Conservation (phyloP, 2,888 invertebrate genomes). For the Platycheirus albimanus region DNA sequence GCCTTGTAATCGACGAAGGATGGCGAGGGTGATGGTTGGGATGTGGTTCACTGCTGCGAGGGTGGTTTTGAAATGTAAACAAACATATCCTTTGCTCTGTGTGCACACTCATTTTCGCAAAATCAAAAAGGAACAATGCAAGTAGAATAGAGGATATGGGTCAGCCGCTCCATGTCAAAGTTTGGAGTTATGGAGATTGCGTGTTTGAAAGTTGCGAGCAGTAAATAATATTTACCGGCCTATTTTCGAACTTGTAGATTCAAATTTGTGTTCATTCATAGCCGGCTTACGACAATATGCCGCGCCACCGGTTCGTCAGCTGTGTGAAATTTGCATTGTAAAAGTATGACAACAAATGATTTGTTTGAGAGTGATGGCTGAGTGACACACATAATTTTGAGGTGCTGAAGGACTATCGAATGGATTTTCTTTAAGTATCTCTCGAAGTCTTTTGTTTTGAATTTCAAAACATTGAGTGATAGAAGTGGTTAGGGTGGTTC, state of each 20-base stretch:
- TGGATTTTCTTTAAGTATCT: too few relatives aligned
- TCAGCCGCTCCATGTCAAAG: conserved; percentile 1
- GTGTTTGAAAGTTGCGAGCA: conserved; percentile 36
- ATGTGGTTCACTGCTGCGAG: conserved; percentile 2
- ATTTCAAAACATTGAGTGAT: too few relatives aligned
- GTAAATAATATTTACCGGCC: conserved; percentile 37
- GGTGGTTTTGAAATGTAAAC: conserved; percentile 55
- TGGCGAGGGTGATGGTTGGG: conserved; percentile 2
- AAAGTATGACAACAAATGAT: not conserved
- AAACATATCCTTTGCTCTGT: conserved; percentile 40
- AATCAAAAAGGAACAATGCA: not conserved
- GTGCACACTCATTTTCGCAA: conserved; percentile 49
- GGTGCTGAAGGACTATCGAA: not conserved
- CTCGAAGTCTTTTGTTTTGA: too few relatives aligned
- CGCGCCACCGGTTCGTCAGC: conserved; percentile 13
- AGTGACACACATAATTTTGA: not conserved
- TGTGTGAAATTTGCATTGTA: conserved; percentile 46
- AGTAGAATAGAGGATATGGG: conserved; percentile 15
- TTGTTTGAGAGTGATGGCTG: not conserved
- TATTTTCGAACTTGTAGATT: conserved; percentile 40
- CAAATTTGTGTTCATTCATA: conserved; percentile 46
- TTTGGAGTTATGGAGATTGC: conserved; percentile 26
- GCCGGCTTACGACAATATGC: not conserved
- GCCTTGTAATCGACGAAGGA: conserved; percentile 28
- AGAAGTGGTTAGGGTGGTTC: too few relatives aligned